Evolutionary conservation across 1,140 invertebrate species (phyloP).

Genomic region (Lepidurus packardi): DNA sequence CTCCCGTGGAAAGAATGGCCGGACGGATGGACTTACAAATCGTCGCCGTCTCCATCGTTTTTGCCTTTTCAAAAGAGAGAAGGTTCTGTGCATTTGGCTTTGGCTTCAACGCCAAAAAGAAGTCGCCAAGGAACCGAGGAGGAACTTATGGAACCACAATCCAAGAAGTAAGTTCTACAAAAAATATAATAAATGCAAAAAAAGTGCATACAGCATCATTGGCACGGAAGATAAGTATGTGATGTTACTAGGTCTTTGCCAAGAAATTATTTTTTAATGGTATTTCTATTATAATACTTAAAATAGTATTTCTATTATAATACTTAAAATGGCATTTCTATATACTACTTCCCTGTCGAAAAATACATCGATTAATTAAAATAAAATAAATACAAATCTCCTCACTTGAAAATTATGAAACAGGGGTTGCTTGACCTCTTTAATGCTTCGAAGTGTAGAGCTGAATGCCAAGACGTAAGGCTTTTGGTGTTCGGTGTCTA

Average conservation of each 20-base stretch:
- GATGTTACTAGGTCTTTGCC: background rate
- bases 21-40: slow-evolving; percentile 21
- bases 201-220: background rate
- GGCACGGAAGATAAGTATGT: background rate
- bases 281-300: too few relatives aligned
- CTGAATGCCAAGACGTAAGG: too few relatives aligned
- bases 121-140: background rate
- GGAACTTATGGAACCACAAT: slow-evolving; percentile 18
- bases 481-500: too few relatives aligned
- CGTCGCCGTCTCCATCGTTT: slow-evolving; percentile 20
- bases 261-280: background rate
- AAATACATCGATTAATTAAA: background rate
- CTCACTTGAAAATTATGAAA: too few relatives aligned
- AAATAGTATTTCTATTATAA: too few relatives aligned
- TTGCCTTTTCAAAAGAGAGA: slow-evolving; percentile 9
- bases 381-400: too few relatives aligned
- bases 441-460: too few relatives aligned
- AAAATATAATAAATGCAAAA: too few relatives aligned
- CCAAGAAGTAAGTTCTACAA: slow-evolving; percentile 2
- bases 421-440: too few relatives aligned
- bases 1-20: slow-evolving; percentile 17
- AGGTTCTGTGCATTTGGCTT: background rate
- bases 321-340: too few relatives aligned
- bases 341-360: too few relatives aligned
- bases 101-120: background rate